These are phyloP conservation scores for Mormoops blainvillei DNA, from an alignment of 2,113 vertebrate species.

Conservation along the genomic window DNA sequence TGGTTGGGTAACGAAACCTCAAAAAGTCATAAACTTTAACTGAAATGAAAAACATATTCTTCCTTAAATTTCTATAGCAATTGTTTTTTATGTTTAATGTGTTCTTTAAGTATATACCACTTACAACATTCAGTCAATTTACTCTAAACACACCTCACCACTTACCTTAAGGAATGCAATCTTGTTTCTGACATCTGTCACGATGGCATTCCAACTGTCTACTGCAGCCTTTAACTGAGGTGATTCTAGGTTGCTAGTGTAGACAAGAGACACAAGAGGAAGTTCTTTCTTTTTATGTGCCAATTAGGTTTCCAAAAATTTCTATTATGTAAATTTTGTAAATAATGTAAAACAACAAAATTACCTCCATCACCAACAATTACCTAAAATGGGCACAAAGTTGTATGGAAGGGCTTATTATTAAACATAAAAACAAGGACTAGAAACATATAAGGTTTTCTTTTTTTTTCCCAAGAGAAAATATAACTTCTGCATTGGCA, in stretches of 20 bases:
- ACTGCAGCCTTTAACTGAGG: slow-evolving; percentile 69
- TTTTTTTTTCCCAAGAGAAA: not conserved
- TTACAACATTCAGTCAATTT: not conserved
- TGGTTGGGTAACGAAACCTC: not conserved
- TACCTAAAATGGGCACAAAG: slow-evolving; percentile 5
- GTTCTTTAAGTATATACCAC: not conserved
- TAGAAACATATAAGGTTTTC: not conserved
- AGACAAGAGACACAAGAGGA: slow-evolving; percentile 39
- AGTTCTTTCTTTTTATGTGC: slow-evolving; percentile 12
- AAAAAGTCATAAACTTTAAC: slow-evolving; percentile 23
- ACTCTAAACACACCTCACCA: not conserved
- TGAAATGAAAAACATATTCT: not conserved
- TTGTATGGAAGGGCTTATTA: not conserved
- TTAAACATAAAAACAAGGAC: slow-evolving; percentile 10
- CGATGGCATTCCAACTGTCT: slow-evolving; percentile 74
- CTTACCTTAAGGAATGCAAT: slow-evolving; percentile 71
- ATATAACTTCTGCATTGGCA: not conserved
- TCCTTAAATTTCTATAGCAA: not conserved
- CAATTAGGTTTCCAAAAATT: slow-evolving; percentile 9
- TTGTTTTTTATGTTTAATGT: slow-evolving; percentile 16
- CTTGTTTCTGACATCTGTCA: slow-evolving; percentile 72
- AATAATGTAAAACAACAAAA: slow-evolving; percentile 43
- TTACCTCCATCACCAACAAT: not conserved
- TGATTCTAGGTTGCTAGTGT: slow-evolving; percentile 66
- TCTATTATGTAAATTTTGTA: not conserved